Evolutionary conservation across 2,888 invertebrate genomes (phyloP), one percentile per base, ranked within the genome.

Genomic region (Drosophila flavopinicola): DNA sequence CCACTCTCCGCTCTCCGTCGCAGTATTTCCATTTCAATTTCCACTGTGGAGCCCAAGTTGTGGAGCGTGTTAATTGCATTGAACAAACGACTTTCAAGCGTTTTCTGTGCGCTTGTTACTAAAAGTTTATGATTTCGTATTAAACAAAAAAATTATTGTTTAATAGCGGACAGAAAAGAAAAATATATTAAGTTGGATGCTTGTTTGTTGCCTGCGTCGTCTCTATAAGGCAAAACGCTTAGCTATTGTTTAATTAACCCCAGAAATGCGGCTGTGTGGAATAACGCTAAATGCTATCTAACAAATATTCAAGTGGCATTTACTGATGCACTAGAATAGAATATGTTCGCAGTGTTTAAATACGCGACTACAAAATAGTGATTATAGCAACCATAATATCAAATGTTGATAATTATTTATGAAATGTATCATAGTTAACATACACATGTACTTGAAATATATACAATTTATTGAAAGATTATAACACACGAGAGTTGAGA

Each of bases 141-240:
- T 83, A 79, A 83, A 87, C 87, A 83, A 87, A 83, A 85, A 87
- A 82, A 78, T 72, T 73, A 85, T 63, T 87, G 82, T 86, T 86
- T 82, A 67, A 84, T 78, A 67, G 45, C 54, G 52, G 20, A 24
- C 35, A 47, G 37, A 58, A 44, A 59, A 59, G 32, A 17, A 52
- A 82, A 82, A 58, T 80, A 63, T 85, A 86, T 71, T 71, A 78
- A 51, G 61, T 58, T 60, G 42, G 47, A 48, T 56, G 45, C 51
- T 37, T 68, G 35, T n/a, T 56, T 52, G 47, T 30, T 30, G 15
- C 2, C 29, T 24, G 9, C n/a, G 27, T 20, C 10, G 35, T 11
- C 57, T 39, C 20, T 52, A 75, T 64, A 64, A 41, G 54, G 58
- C 15, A 9, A 33, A 2, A 2, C 15, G 13, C 6, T 15, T 3